Base-by-base conservation (phyloP, 1,140 invertebrate species). In the Camponotus floridanus region DNA sequence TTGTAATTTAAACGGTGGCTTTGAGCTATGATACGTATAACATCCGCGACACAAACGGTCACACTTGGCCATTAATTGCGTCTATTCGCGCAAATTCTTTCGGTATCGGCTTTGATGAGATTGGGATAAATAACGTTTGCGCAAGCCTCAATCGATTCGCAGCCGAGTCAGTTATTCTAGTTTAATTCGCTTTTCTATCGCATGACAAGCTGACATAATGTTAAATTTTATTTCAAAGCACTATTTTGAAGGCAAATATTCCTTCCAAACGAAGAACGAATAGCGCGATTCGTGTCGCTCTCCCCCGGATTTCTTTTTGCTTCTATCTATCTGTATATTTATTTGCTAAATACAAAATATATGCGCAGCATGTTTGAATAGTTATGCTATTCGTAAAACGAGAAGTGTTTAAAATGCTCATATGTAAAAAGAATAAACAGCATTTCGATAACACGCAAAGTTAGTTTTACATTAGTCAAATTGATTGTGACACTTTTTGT, bases 1-100 rank as follows among this genome's bases (percentile, higher is more conserved):
- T 45, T 18, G 78, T 71, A 81, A 81, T 81, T 81, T 81, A 73
- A 81, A 81, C 51, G 51, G 7, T 18, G 18, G 15, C 55, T 81
- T 61, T 81, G 67, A 59, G 26, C 67, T 70, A 81, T 57, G 26
- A 81, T 33, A 70, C 21, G 64, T 70, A 42, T 67, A 80, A 31
- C 18, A 81, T 33, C 15, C 39, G 48, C 9, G 79, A 71, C 71
- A 73, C 57, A 71, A 81, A 81, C 36, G 67, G 48, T 15, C 67
- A 9, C 39, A 45, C n/a, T n/a, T 59, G 67, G 21, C 31, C 51
- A 70, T 39, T 73, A 81, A 81, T 81, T 81, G 39, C 67, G 39
- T 81, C 36, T 57, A 61, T 81, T n/a, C 45, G 64, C 45, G 51
- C 51, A 31, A 59, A 59, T 81, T 81, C 39, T 81, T 81, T 51